Evolutionary conservation across 2,888 invertebrate species (phyloP).

Genomic region (Chaetogeoica ovagalla): DNA sequence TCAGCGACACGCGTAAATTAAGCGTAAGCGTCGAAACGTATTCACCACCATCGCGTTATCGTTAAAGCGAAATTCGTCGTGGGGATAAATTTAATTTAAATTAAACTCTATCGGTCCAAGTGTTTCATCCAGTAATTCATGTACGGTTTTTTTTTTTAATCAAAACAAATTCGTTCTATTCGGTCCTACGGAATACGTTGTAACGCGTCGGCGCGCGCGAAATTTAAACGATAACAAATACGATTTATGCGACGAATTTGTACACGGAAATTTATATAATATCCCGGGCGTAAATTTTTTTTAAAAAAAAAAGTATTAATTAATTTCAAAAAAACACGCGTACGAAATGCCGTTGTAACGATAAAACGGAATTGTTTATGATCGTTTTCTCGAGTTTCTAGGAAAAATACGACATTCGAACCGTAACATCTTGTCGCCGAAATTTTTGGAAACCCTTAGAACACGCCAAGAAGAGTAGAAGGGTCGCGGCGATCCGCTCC

Average conservation of each 20-base stretch:
- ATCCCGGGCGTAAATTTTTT: no score
- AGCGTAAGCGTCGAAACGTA: not conserved
- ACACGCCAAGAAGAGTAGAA: not conserved
- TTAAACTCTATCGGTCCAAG: constrained; percentile 1
- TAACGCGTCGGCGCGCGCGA: no score
- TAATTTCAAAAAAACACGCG: no score
- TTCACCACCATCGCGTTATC: not conserved
- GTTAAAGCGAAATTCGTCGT: constrained; percentile 4
- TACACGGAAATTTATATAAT: no score
- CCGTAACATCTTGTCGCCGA: not conserved
- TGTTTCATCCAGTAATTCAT: no score
- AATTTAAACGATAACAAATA: no score
- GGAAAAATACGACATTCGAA: not conserved
- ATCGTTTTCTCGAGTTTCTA: no score
- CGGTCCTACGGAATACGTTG: no score
- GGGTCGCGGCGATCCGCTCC: constrained; percentile 36
- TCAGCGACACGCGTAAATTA: not conserved
- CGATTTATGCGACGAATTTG: no score
- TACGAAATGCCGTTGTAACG: no score
- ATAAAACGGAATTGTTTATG: constrained; percentile 5
- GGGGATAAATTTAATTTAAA: constrained; percentile 4
- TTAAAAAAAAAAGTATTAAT: no score
- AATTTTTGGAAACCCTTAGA: constrained; percentile 36
- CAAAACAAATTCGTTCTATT: not conserved
- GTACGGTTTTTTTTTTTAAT: not conserved